A percentile compares a stretch with the other conserved stretches of the same genome.
phyloP scores from a whole-genome alignment of 1,140 invertebrate species.

The Drosophila littoralis region DNA sequence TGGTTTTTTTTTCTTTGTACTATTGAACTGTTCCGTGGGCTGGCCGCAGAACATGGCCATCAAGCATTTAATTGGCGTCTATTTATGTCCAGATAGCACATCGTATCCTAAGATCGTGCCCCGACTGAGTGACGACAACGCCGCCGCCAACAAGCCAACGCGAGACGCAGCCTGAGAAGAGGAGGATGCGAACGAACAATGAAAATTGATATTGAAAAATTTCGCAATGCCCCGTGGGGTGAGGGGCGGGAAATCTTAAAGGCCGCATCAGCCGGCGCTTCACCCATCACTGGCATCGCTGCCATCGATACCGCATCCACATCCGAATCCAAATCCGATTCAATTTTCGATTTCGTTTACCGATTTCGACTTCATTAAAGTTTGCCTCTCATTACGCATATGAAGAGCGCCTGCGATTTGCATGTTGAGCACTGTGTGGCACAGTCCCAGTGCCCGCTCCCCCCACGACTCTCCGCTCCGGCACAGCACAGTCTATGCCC shows the following conservation, averaged over 20 bases:
- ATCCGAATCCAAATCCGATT: constrained; percentile 12
- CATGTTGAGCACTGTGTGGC: constrained; percentile 3
- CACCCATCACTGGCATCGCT: constrained; percentile 30
- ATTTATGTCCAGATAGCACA: constrained; percentile 80
- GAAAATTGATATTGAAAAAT: constrained; percentile 78
- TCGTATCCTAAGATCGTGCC: constrained; percentile 64
- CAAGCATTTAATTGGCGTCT: constrained; percentile 79
- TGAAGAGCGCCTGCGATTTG: constrained; percentile 39
- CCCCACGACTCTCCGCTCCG: neutral
- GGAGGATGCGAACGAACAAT: constrained; percentile 47
- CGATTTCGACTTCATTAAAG: constrained; percentile 45
- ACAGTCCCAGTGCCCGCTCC: neutral
- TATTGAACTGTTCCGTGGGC: constrained; percentile 7
- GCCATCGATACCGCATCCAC: constrained; percentile 30
- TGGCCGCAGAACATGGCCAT: constrained; percentile 49
- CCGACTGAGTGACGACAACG: constrained; percentile 67
- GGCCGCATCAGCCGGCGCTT: constrained; percentile 51
- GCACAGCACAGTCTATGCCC: too few relatives aligned
- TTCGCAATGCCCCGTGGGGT: constrained; percentile 16
- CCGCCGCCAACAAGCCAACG: constrained; percentile 1
- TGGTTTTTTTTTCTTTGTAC: constrained; percentile 9
- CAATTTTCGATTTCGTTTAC: constrained; percentile 14
- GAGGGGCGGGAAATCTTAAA: constrained; percentile 62
- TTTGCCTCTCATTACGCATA: constrained; percentile 72
- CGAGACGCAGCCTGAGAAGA: neutral